Conservation (phyloP, 2,888 invertebrate species). For the Ariolimax columbianus region DNA sequence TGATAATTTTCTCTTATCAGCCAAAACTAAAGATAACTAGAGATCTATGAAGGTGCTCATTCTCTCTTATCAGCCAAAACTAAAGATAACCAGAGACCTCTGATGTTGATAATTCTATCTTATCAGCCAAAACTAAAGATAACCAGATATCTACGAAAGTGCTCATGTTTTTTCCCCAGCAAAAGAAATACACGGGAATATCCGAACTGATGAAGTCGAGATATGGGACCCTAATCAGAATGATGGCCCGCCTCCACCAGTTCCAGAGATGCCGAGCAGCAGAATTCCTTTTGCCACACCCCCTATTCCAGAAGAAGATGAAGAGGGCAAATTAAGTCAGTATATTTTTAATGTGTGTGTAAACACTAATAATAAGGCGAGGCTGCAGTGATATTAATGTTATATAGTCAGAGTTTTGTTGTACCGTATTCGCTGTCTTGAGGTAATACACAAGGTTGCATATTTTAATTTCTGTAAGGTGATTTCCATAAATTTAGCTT, state of each 20-base stretch:
- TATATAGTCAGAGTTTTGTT: no score
- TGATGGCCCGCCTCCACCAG: constrained; percentile 65
- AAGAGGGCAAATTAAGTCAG: constrained; percentile 50
- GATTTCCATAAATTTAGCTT: no score
- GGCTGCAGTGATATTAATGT: no score
- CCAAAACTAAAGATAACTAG: no score
- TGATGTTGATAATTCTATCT: neutral
- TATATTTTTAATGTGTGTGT: no score
- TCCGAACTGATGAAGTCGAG: constrained; percentile 65
- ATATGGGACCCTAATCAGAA: constrained; percentile 64
- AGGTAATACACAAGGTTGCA: no score
- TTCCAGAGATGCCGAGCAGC: constrained; percentile 68
- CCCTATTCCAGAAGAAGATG: constrained; percentile 68
- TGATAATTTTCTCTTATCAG: no score
- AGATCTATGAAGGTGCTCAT: no score
- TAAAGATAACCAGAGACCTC: no score
- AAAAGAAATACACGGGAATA: constrained; percentile 65
- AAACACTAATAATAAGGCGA: no score
- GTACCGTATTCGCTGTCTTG: no score
- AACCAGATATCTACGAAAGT: neutral
- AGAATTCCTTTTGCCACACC: constrained; percentile 70
- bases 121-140: neutral
- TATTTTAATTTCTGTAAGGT: no score
- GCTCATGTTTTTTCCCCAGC: constrained; percentile 56
- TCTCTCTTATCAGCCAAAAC: constrained; percentile 61